A percentile compares a stretch with the other conserved stretches of the same genome.
phyloP scores from a whole-genome alignment of 2,113 vertebrate genomes.

The Petrocephalus zakoni region DNA sequence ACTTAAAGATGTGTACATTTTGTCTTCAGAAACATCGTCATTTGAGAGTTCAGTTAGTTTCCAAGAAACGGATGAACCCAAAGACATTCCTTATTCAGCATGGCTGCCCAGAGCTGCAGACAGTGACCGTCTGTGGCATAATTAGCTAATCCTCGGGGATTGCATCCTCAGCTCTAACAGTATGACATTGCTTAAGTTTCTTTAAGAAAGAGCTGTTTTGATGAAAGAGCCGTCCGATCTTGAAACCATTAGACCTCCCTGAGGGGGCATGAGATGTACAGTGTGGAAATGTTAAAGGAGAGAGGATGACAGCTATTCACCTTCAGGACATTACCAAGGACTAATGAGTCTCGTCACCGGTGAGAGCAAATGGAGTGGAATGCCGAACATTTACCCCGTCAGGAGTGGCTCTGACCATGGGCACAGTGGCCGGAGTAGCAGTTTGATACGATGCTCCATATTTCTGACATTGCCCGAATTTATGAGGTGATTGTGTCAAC shows the following conservation, averaged over 20 bases:
- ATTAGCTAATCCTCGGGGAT: conserved; percentile 6
- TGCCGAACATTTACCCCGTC: background rate
- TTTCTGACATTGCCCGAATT: background rate
- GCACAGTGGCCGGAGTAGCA: background rate
- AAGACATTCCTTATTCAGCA: background rate
- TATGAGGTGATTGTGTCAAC: background rate
- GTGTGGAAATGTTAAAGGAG: conserved; percentile 29
- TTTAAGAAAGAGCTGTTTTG: conserved; percentile 41
- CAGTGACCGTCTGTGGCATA: background rate
- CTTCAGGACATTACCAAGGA: conserved; percentile 28
- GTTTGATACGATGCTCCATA: background rate
- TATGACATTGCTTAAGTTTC: conserved; percentile 37
- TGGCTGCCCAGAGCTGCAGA: background rate
- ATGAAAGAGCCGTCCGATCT: conserved; percentile 31
- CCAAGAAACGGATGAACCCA: background rate
- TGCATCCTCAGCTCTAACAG: conserved; percentile 8
- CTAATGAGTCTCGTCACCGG: conserved; percentile 45
- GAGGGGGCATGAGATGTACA: conserved; percentile 44
- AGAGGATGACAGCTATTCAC: conserved; percentile 47
- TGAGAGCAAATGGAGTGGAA: conserved; percentile 20
- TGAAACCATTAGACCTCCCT: conserved; percentile 47
- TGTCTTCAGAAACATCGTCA: background rate
- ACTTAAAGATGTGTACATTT: background rate
- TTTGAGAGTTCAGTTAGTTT: background rate
- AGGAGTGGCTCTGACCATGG: background rate